Evolutionary conservation across 2,888 invertebrate species (phyloP).

Genomic region (Cryptosula pallasiana): DNA sequence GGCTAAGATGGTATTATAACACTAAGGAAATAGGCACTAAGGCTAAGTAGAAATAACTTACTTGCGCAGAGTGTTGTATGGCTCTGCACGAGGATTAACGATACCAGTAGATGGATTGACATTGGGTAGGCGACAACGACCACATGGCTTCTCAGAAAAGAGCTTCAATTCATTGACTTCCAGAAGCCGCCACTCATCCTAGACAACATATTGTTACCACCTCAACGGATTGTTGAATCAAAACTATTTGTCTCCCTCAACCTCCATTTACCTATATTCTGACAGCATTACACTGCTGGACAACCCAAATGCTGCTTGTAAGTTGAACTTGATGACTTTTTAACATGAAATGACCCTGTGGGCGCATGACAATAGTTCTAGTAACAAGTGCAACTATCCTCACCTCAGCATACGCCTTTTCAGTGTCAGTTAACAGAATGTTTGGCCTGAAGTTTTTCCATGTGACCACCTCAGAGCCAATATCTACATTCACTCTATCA

Average conservation of each 20-base stretch:
- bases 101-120: not conserved
- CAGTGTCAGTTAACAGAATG: not conserved
- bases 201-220: too few species aligned
- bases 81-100: not conserved
- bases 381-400: too few species aligned
- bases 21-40: too few species aligned
- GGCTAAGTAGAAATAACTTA: not conserved
- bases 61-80: conserved; percentile 11
- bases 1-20: too few species aligned
- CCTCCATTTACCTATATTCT: too few species aligned
- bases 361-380: too few species aligned
- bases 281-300: too few species aligned
- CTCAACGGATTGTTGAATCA: too few species aligned
- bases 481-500: not conserved
- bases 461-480: not conserved
- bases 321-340: too few species aligned
- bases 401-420: conserved; percentile 2
- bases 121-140: not conserved
- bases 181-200: conserved; percentile 13
- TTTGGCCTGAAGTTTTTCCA: conserved; percentile 17
- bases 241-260: too few species aligned
- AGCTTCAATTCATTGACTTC: not conserved
- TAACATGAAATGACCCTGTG: too few species aligned
- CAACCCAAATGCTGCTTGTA: too few species aligned
- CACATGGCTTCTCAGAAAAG: conserved; percentile 9